Percentiles rank a stretch among this genome's conserved stretches.
phyloP scores from a whole-genome alignment of 53 echinoderm and acorn worm species.

The Luidia sarsii region DNA sequence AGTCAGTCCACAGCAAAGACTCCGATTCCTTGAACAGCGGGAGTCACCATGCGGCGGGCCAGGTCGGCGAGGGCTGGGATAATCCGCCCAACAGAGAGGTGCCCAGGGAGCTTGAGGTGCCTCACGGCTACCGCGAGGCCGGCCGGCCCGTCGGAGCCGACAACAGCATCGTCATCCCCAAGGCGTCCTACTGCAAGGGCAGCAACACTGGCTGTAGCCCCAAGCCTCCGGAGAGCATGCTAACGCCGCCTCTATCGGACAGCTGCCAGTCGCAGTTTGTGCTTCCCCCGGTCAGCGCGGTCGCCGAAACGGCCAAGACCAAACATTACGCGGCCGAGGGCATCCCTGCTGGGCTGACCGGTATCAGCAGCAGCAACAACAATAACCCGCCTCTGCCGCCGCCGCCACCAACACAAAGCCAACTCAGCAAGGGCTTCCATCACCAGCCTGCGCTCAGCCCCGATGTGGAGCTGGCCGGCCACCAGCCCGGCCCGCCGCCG shows the following conservation, averaged over 20 bases:
- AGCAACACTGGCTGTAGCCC: constrained; percentile 57
- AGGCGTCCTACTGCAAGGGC: constrained; percentile 57
- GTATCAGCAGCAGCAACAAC: constrained; percentile 10
- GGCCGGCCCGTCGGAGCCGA: constrained; percentile 27
- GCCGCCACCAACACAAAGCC: too few relatives aligned
- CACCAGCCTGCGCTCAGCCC: constrained; percentile 42
- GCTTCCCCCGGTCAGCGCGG: constrained; percentile 64
- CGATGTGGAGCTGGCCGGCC: constrained; percentile 52
- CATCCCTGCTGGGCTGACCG: constrained; percentile 50
- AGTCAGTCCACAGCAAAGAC: constrained; percentile 30
- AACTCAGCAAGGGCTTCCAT: constrained; percentile 24
- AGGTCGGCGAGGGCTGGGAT: constrained; percentile 68
- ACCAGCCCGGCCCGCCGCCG: constrained; percentile 39
- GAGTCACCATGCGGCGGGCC: constrained; percentile 23
- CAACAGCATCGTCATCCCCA: constrained; percentile 49
- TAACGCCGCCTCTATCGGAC: constrained; percentile 81
- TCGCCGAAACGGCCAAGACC: constrained; percentile 61
- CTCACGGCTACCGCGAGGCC: constrained; percentile 18
- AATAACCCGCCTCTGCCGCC: constrained; percentile 34
- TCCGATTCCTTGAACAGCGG: constrained; percentile 33
- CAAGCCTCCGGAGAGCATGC: constrained; percentile 66
- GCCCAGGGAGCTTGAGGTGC: constrained; percentile 40
- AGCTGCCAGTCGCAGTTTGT: constrained; percentile 69
- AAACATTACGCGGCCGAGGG: constrained; percentile 58
- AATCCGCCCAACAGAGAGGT: constrained; percentile 83